Evolutionary conservation across 2,797 vertebrate species (phyloP), one percentile per base, ranked within the genome.

Genomic region (Odontamblyopus lacepedii): DNA sequence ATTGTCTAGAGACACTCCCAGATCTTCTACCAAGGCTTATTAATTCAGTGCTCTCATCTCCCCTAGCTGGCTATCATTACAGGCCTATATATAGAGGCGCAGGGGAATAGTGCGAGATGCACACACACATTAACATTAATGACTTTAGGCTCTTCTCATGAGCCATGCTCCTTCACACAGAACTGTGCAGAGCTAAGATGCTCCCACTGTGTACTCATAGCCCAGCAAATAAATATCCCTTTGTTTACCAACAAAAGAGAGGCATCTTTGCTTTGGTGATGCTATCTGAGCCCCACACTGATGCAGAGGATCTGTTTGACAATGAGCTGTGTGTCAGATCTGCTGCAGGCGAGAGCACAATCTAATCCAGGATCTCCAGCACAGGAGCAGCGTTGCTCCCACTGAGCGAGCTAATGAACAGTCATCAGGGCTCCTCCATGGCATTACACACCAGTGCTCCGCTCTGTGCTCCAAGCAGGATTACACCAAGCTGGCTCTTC

Each of bases 61-160:
- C 92, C 91, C 81, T 82, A 91, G 93, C 91, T 88, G 91, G 90
- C 89, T 92, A 94, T 93, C 92, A 94, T 93, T 93, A 91, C 89
- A 91, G 83, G 79, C 87, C 93, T 95, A 95, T 94, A 94, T 94
- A 94, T 94, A 95, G 93, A 90, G 86, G n/a, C 84, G 81, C 81
- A 50, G 69, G 93, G 93, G 93, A 93, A 92, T 91, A 90, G 85
- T 78, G 83, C 88, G 87, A 86, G 88, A 94, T 91, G 91, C 90
- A 91, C 92, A 89, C 89, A 86, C 88, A 82, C 91, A 94, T 93
- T 93, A 93, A 92, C 92, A 92, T 92, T 91, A 92, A 93, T 93
- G 92, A 93, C 92, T 93, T 86, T 84, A 88, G 92, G 91, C 90
- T 91, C 88, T 83, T 83, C 82, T 86, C 78, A 71, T 88, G 84